Evolutionary conservation across 1,140 invertebrate genomes (phyloP).

Genomic region (Amyelois transitella): DNA sequence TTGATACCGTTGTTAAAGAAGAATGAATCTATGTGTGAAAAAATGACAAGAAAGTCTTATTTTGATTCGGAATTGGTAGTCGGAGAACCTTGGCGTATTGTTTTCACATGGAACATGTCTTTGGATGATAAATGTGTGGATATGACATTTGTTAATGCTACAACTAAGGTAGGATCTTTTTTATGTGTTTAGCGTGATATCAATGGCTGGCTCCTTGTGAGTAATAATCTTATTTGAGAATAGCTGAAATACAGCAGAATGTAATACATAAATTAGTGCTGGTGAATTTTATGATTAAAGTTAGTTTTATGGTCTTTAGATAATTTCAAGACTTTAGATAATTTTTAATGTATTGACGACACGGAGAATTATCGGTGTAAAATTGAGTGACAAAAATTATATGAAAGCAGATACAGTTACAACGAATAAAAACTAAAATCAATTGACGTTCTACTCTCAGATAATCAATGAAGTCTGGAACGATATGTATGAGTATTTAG

Average conservation of each 20-base stretch:
- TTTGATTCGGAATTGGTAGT: constrained; percentile 45
- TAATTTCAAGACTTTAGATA: no score
- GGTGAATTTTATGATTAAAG: no score
- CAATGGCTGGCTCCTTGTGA: no score
- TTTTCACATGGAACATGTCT: constrained; percentile 52
- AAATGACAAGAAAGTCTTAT: constrained; percentile 31
- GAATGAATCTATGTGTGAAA: constrained; percentile 25
- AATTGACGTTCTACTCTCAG: constrained; percentile 16
- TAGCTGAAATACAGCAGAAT: no score
- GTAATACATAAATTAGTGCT: no score
- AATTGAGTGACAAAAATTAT: no score
- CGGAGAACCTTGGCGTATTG: constrained; percentile 41
- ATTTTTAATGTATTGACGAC: no score
- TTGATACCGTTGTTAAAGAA: constrained; percentile 1
- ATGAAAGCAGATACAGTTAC: no score
- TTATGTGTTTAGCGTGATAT: background rate
- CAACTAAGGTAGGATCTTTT: constrained; percentile 25
- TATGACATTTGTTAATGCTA: constrained; percentile 41
- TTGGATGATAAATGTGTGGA: constrained; percentile 42
- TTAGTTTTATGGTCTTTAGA: no score
- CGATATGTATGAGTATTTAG: constrained; percentile 53
- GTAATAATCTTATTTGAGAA: no score
- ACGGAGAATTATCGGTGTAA: no score
- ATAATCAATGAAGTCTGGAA: constrained; percentile 39
- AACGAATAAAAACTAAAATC: background rate